Conservation (phyloP, 2,113 vertebrate species). For the Desmodus rotundus region DNA sequence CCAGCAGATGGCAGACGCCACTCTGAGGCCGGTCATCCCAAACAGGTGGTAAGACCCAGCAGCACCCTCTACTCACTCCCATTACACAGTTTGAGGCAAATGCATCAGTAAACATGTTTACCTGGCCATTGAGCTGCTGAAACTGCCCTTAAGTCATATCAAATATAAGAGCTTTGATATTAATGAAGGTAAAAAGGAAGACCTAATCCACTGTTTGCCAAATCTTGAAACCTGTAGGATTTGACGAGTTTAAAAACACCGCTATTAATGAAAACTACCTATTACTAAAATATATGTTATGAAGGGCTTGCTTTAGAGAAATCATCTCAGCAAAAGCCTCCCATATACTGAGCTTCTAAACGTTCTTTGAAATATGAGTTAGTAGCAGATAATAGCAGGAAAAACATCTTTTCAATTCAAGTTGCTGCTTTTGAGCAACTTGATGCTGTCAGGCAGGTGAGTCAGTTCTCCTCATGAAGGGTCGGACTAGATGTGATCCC, state of each 20-base stretch:
- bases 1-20: neutral
- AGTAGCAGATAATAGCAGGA: neutral
- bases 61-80: no score
- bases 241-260: neutral
- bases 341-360: neutral
- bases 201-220: fast-evolving
- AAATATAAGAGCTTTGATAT: neutral
- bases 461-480: neutral
- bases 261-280: neutral
- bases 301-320: neutral
- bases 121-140: neutral
- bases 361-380: neutral
- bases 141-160: neutral
- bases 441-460: neutral
- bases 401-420: neutral
- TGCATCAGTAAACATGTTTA: neutral
- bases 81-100: neutral
- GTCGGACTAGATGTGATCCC: neutral
- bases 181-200: neutral
- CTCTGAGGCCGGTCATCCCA: neutral
- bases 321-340: neutral
- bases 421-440: neutral
- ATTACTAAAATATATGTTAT: neutral
- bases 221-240: neutral
- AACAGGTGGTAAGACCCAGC: neutral